These are phyloP conservation scores for Trimorus sp. DNA, from an alignment of 2,888 invertebrate species.

Conservation along the genomic window DNA sequence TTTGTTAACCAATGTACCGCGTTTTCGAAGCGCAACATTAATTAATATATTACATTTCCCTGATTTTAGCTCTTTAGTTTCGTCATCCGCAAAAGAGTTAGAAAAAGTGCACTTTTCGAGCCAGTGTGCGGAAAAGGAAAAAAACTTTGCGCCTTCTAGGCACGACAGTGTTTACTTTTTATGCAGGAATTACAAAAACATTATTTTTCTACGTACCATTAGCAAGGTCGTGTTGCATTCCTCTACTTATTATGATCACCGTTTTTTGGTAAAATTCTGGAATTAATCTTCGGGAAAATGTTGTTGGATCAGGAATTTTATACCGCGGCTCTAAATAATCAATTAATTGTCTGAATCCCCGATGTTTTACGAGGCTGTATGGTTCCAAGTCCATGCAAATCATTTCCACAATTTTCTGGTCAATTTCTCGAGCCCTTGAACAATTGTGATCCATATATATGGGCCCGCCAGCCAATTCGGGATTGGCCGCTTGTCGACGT, in stretches of 20 bases:
- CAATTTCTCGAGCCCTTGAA: background rate
- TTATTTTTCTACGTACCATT: background rate
- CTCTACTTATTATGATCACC: background rate
- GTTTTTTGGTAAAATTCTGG: background rate
- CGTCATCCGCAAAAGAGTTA: too few species aligned
- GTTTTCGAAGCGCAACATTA: too few species aligned
- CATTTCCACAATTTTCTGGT: background rate
- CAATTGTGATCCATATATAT: too few species aligned
- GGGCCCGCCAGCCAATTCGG: too few species aligned
- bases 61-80: too few species aligned
- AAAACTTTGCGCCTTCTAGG: too few species aligned
- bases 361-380: background rate
- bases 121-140: too few species aligned
- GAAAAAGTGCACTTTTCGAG: too few species aligned
- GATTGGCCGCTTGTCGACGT: too few species aligned
- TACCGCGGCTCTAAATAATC: slow-evolving; percentile 6
- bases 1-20: too few species aligned
- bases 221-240: background rate
- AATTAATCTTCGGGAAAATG: background rate
- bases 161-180: too few species aligned
- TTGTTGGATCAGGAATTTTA: slow-evolving; percentile 8
- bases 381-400: slow-evolving; percentile 8
- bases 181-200: background rate
- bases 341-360: background rate
- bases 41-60: too few species aligned